Percentiles rank a stretch among this genome's conserved stretches.
These are phyloP conservation scores for Alviniconcha marisindica DNA, from an alignment of 1,140 invertebrate species.

Conservation along the genomic window DNA sequence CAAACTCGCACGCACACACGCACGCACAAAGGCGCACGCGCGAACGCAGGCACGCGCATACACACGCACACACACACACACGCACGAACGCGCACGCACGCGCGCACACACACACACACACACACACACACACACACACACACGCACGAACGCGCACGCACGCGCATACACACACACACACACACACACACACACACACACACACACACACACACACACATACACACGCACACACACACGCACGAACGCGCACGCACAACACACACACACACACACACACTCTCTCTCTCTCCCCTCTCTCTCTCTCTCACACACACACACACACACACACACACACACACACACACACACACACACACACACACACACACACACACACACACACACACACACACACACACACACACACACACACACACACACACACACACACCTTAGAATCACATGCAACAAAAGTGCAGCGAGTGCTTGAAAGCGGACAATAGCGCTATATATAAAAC, in stretches of 20 bases:
- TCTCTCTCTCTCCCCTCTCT: too few species aligned
- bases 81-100: neutral
- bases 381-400: too few species aligned
- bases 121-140: neutral
- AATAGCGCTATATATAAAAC: too few species aligned
- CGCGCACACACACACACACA: too few species aligned
- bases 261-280: constrained; percentile 2
- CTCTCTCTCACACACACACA: neutral
- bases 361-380: too few species aligned
- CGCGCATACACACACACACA: neutral
- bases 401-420: constrained; percentile 31
- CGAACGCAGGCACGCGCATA: neutral
- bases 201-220: constrained; percentile 23
- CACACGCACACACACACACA: constrained; percentile 10
- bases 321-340: too few species aligned
- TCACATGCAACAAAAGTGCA: neutral
- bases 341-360: too few species aligned
- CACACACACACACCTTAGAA: neutral
- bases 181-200: constrained; percentile 16
- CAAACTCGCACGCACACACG: neutral
- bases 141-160: neutral
- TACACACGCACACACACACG: constrained; percentile 18
- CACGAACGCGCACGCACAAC: neutral
- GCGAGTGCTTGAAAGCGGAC: neutral
- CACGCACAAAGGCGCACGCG: neutral